Conservation (phyloP, 2,888 invertebrate species). For the Corbicula japonica region DNA sequence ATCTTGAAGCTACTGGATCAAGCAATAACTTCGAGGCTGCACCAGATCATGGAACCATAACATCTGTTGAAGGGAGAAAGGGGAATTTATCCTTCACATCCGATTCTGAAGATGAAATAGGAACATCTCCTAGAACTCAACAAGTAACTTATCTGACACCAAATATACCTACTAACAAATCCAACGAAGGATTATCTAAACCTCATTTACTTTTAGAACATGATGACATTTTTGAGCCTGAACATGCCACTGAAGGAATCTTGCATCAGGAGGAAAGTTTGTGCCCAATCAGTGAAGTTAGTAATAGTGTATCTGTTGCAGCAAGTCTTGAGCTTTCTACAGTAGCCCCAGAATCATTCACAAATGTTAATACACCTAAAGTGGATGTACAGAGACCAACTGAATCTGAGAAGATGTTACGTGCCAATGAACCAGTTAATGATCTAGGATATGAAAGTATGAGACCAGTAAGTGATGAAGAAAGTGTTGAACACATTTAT, state of each 20-base stretch:
- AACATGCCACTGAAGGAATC: no score
- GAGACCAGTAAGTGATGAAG: constrained; percentile 17
- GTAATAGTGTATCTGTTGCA: background rate
- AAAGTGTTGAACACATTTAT: constrained; percentile 14
- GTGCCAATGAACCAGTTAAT: background rate
- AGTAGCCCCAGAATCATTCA: background rate
- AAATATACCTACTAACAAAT: no score
- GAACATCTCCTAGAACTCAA: background rate
- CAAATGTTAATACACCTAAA: no score
- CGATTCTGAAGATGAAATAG: constrained; percentile 60
- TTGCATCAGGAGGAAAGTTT: no score
- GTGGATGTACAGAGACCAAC: background rate
- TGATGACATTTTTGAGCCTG: no score
- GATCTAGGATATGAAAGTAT: constrained; percentile 17
- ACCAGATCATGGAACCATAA: constrained; percentile 74
- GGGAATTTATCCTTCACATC: constrained; percentile 65
- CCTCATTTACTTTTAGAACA: no score
- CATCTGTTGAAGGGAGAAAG: constrained; percentile 68
- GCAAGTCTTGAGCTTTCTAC: background rate
- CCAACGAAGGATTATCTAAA: no score
- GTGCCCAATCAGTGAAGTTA: no score
- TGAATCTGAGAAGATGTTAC: background rate
- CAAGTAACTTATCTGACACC: no score
- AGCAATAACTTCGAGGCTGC: constrained; percentile 61
- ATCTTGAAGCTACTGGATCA: constrained; percentile 9